These are phyloP conservation scores for Onthophagus sagittarius DNA, from an alignment of 2,888 invertebrate genomes.

Conservation along the genomic window DNA sequence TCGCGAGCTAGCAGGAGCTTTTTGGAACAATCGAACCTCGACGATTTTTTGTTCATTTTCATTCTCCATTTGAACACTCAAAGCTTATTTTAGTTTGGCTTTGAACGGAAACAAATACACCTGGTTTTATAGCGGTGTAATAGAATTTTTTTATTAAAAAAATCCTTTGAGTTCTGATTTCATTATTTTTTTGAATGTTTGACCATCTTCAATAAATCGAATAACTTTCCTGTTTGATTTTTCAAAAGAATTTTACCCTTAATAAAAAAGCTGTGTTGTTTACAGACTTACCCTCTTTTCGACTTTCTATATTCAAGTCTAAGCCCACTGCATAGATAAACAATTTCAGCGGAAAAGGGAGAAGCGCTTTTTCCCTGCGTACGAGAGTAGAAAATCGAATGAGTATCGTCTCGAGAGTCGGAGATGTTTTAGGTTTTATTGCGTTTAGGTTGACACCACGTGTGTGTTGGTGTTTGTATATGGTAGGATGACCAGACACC, in stretches of 20 bases:
- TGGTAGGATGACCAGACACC: not conserved
- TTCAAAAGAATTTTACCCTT: not conserved
- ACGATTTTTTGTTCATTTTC: not conserved
- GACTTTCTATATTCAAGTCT: not conserved
- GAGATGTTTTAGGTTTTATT: not conserved
- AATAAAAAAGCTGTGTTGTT: not conserved
- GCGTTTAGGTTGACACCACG: not conserved
- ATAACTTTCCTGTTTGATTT: not conserved
- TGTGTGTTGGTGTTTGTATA: not conserved
- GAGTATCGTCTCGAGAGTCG: not conserved
- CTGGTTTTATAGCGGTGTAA: not conserved
- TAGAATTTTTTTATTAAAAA: not conserved
- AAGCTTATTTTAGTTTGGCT: not conserved
- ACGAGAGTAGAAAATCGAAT: not conserved
- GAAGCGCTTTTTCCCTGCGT: not conserved
- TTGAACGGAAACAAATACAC: not conserved
- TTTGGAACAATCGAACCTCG: not conserved
- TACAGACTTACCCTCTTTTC: not conserved
- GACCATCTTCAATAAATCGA: too few species aligned
- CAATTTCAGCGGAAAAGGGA: not conserved
- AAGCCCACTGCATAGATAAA: not conserved
- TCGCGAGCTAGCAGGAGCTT: not conserved
- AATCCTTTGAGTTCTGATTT: not conserved
- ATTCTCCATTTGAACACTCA: not conserved
- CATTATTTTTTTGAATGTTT: too few species aligned